phyloP scores from a whole-genome alignment of 1,140 invertebrate species.

The Caerostris darwini region DNA sequence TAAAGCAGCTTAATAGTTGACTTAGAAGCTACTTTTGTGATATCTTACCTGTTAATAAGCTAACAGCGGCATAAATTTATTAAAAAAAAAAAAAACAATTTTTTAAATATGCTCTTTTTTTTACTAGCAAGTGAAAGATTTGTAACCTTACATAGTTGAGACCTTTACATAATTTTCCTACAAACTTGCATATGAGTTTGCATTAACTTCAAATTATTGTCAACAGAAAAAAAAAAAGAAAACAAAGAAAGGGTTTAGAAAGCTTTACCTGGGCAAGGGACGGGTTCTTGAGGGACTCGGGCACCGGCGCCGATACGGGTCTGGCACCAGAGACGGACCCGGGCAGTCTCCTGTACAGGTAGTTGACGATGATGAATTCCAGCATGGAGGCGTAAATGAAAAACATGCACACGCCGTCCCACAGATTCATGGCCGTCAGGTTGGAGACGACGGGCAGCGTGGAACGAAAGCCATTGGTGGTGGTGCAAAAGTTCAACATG shows the following conservation, averaged over 20 bases:
- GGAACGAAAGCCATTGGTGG: slow-evolving; percentile 83
- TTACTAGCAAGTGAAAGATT: no score
- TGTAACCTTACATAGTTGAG: no score
- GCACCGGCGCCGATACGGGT: slow-evolving; percentile 73
- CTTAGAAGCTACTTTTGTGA: no score
- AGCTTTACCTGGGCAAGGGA: slow-evolving; percentile 70
- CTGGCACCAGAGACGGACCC: slow-evolving; percentile 41
- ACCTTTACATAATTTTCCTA: no score
- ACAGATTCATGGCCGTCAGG: slow-evolving; percentile 97
- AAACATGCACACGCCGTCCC: slow-evolving; percentile 98
- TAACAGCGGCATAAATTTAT: no score
- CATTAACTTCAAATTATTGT: no score
- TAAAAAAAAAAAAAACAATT: no score
- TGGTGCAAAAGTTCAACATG: slow-evolving; percentile 98
- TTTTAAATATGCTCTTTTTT: no score
- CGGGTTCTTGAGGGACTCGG: slow-evolving; percentile 73
- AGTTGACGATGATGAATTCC: slow-evolving; percentile 97
- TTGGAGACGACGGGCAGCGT: slow-evolving; percentile 95
- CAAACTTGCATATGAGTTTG: no score
- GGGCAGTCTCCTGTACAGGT: slow-evolving; percentile 87
- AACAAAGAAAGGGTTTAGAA: not conserved
- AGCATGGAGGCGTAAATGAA: slow-evolving; percentile 96
- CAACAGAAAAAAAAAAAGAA: not conserved
- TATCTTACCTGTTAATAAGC: no score
- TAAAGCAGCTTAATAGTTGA: no score